Base-by-base conservation (phyloP, 1,140 invertebrate genomes). In the Battus philenor region DNA sequence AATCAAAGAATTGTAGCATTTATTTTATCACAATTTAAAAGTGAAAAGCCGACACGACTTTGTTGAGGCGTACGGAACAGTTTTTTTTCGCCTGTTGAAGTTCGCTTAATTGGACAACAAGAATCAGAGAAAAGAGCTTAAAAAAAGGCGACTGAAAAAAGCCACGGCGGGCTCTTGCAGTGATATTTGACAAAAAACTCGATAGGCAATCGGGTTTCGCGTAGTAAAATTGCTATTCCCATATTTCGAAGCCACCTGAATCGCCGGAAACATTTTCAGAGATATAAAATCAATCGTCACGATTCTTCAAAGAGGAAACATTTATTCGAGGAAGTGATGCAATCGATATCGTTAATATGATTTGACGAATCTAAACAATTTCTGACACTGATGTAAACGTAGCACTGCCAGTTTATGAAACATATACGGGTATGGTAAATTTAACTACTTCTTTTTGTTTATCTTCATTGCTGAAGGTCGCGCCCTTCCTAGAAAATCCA, bases 71-170 rank as follows among this genome's bases (percentile, higher is more conserved):
- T 41, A 41, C 38, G 24, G 27, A 27, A 41, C 38, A 10, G 13
- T 41, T 41, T 41, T 41, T 39, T 41, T 26, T 16, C 38, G 38
- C 38, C 22, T n/a, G 33, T 41, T 27, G 38, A 41, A 29, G 38
- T 24, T 41, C 24, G 24, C 38, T 41, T 41, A 41, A 41, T 41
- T 41, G 38, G 38, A 24, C 38, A 27, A 41, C 38, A 27, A 27
- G 24, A 41, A 41, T 41, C 38, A 29, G 29, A 41, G 29, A 24
- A 13, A 27, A 41, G n/a, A 15, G 8, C 38, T 11, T 13, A 27
- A 26, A 41, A 41, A 41, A 41, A 29, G 38, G 22, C 38, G 13
- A 16, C 12, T 6, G 38, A 41, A 41, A 39, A 41, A 41, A 27
- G 13, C 22, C 2, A 10, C 18, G 8, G 10, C 11, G 7, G 13